A percentile compares a stretch with the other conserved stretches of the same genome.
phyloP scores from a whole-genome alignment of 2,888 invertebrate species.

The Sturmia bella region DNA sequence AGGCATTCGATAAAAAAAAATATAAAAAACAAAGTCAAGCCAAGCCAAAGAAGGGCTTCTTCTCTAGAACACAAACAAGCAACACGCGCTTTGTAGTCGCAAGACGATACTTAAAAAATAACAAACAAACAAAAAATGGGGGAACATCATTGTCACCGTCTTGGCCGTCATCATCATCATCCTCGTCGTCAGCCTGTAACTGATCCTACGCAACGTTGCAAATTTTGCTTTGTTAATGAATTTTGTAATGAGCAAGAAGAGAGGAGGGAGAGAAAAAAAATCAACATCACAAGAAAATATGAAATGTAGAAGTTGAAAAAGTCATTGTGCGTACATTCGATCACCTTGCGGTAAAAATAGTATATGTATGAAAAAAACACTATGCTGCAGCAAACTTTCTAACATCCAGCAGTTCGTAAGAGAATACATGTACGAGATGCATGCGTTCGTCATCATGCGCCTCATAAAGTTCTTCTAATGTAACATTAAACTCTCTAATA shows the following conservation, averaged over 20 bases:
- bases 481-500: conserved; percentile 68
- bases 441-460: conserved; percentile 25
- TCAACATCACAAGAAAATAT: neutral
- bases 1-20: conserved; percentile 45
- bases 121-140: conserved; percentile 40
- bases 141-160: conserved; percentile 34
- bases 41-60: conserved; percentile 66
- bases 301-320: conserved; percentile 36
- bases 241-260: conserved; percentile 13
- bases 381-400: conserved; percentile 61
- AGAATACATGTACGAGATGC: conserved; percentile 7
- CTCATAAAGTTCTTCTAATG: conserved; percentile 64
- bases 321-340: conserved; percentile 71
- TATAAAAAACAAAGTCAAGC: conserved; percentile 46
- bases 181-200: conserved; percentile 51
- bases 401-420: conserved; percentile 55
- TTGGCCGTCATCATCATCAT: conserved; percentile 12
- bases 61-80: conserved; percentile 57
- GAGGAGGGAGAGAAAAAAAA: neutral
- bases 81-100: conserved; percentile 65
- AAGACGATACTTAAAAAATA: neutral
- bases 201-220: conserved; percentile 68
- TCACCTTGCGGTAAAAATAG: conserved; percentile 74
- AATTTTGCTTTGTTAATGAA: conserved; percentile 39
- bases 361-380: conserved; percentile 24